Conservation (phyloP, 1,140 invertebrate genomes). For the Planococcus citri region DNA sequence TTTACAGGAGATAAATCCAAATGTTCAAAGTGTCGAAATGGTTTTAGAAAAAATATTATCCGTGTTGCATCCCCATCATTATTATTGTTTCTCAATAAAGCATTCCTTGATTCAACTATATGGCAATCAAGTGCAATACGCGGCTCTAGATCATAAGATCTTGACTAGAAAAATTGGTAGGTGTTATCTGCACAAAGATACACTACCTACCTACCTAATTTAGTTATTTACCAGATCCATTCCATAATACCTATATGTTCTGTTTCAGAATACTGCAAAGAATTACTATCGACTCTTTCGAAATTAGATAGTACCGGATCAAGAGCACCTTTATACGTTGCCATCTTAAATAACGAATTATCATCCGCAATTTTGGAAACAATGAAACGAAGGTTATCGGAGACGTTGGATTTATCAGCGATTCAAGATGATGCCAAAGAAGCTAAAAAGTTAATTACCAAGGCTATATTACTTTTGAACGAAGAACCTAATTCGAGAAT, state of each 20-base stretch:
- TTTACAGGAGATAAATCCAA: conserved; percentile 26
- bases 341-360: background rate
- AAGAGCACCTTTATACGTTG: background rate
- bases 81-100: conserved; percentile 61
- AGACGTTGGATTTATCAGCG: background rate
- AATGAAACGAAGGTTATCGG: background rate
- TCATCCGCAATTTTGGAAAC: background rate
- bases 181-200: background rate
- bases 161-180: conserved; percentile 43
- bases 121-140: conserved; percentile 45
- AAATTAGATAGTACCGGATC: background rate
- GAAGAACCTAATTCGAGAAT: background rate
- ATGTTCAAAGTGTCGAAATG: conserved; percentile 41
- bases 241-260: background rate
- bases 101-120: conserved; percentile 68
- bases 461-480: background rate
- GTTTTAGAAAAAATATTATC: conserved; percentile 46
- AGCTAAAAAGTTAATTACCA: background rate
- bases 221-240: background rate
- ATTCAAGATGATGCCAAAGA: background rate
- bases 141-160: conserved; percentile 41
- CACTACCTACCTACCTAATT: background rate
- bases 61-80: conserved; percentile 66
- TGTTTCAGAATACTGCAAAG: background rate
- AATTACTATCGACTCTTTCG: background rate